These are phyloP conservation scores for Megatriorchis doriae DNA, from an alignment of 2,113 vertebrate genomes.

Conservation along the genomic window DNA sequence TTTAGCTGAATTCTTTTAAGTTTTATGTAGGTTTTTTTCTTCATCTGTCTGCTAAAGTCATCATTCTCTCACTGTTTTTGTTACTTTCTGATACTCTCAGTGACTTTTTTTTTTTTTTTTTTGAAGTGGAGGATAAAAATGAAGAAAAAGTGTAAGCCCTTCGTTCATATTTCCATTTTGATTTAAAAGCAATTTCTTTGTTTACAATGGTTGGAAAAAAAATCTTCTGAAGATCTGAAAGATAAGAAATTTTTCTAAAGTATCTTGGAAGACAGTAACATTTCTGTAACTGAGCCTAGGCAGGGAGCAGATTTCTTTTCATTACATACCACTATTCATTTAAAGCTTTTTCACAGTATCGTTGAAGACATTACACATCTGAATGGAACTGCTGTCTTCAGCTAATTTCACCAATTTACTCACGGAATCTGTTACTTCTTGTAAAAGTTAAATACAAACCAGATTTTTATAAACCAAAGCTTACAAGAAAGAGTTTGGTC, in stretches of 20 bases:
- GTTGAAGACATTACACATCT: neutral
- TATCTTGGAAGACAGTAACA: neutral
- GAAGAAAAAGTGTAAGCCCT: neutral
- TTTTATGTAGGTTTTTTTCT: neutral
- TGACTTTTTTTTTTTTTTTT: neutral
- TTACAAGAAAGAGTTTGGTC: neutral
- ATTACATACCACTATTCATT: neutral
- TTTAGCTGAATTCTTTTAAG: neutral
- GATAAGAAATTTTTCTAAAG: neutral
- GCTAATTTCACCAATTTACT: neutral
- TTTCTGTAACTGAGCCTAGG: neutral
- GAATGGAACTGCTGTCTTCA: neutral
- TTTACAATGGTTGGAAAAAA: neutral
- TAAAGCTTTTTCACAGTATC: neutral
- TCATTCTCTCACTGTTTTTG: neutral
- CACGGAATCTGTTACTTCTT: neutral
- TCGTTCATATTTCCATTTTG: neutral
- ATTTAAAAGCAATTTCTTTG: neutral
- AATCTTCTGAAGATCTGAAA: neutral
- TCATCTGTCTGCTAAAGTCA: neutral
- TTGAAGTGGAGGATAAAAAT: neutral
- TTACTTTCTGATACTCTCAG: neutral
- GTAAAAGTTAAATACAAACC: neutral
- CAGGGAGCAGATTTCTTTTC: neutral
- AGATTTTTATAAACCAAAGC: neutral